Evolutionary conservation across 2,888 invertebrate genomes (phyloP).

Genomic region (Scotopteryx bipunctaria): DNA sequence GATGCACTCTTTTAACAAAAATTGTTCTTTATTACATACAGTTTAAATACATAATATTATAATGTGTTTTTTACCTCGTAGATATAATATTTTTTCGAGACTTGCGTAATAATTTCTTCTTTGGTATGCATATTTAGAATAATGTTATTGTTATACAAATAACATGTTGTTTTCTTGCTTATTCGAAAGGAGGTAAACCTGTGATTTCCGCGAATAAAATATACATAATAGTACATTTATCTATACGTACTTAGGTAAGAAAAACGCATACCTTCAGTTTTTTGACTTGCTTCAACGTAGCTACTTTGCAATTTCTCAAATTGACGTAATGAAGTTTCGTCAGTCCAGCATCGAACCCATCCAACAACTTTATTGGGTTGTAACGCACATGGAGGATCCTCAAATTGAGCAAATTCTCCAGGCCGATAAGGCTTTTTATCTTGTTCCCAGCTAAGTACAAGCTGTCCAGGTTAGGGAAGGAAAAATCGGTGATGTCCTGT

Average conservation of each 20-base stretch:
- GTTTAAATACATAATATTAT: no score
- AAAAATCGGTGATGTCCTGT: conserved; percentile 67
- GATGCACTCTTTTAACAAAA: no score
- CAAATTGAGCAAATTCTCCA: conserved; percentile 84
- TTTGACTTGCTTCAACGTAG: conserved; percentile 76
- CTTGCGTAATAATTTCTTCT: no score
- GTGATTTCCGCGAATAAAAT: neutral
- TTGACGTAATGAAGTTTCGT: conserved; percentile 81
- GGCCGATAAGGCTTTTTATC: conserved; percentile 83
- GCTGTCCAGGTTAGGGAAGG: conserved; percentile 84
- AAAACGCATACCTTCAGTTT: conserved; percentile 72
- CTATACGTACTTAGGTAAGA: neutral
- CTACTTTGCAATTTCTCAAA: conserved; percentile 80
- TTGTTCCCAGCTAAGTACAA: conserved; percentile 91
- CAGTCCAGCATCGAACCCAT: conserved; percentile 74
- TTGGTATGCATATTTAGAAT: neutral
- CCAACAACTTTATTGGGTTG: conserved; percentile 83
- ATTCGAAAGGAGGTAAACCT: neutral
- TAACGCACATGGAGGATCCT: conserved; percentile 88
- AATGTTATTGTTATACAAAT: neutral
- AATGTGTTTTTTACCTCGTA: no score
- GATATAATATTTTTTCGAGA: no score
- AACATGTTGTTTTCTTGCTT: conserved; percentile 4
- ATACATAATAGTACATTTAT: no score
- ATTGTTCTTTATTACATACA: no score